Base-by-base conservation (phyloP, 2,888 invertebrate species). In the Gnatocerus cornutus region DNA sequence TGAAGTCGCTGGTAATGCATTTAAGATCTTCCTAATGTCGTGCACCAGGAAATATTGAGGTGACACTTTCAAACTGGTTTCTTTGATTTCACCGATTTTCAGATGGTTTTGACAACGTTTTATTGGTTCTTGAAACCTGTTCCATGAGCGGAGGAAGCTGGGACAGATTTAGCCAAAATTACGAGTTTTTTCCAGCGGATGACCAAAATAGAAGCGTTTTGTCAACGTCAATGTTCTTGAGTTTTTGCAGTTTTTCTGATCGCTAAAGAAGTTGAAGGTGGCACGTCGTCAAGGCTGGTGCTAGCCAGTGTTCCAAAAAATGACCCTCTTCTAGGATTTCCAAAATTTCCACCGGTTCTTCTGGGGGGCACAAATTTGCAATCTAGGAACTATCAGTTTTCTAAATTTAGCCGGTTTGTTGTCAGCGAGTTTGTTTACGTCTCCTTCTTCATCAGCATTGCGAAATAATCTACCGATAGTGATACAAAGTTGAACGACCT, bases 401-500 rank as follows among this genome's bases (percentile, higher is more conserved):
- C 30, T 58, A 29, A 29, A 45, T 45, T 58, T 30, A 30, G 29
- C 45, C 2, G 9, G 13, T 45, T 45, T 53, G 9, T 10, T 10
- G 30, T 4, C 33, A 2, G 8, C 29, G 1, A 13, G 13, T 27
- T 37, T 59, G 59, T 59, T 56, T 56, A 56, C 43, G 43, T 61
- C 59, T 21, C 21, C 21, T 21, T 4, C 21, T 21, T 21, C 21
- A 21, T 21, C 21, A 4, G 13, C 43, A 61, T 61, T 50, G 52
- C 62, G 63, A 53, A 63, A 43, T 64, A 63, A 52, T 50, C 29
- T 50, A 37, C 16, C 62, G 62, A 62, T 62, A 62, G 64, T 45
- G 64, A 64, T 55, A 53, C 64, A 64, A 64, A 64, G 64, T 52
- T 64, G 29, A 45, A 53, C 53, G 64, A 64, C 53, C 64, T 33